Evolutionary conservation across 2,888 invertebrate species (phyloP).

Genomic region (Tethea ocularis): DNA sequence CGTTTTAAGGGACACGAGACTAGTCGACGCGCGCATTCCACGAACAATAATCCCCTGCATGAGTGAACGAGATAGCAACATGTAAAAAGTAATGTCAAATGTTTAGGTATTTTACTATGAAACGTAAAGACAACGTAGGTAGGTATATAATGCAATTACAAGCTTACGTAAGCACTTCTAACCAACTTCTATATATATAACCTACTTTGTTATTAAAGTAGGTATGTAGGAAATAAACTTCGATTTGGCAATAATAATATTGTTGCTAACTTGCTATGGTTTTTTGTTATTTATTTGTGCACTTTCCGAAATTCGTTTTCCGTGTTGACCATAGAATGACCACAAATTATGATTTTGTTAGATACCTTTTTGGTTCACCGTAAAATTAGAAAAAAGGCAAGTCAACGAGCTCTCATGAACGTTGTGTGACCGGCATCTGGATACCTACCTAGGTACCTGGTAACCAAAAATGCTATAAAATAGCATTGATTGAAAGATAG

Average conservation of each 20-base stretch:
- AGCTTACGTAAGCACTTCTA: slow-evolving; percentile 74
- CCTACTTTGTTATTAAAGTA: slow-evolving; percentile 59
- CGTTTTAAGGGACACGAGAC: slow-evolving; percentile 64
- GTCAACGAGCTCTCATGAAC: too few species aligned
- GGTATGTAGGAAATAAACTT: slow-evolving; percentile 8
- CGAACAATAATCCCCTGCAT: slow-evolving; percentile 72
- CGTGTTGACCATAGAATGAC: too few species aligned
- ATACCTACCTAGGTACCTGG: background rate
- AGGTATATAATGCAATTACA: slow-evolving; percentile 78
- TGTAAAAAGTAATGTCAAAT: slow-evolving; percentile 81
- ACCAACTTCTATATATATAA: slow-evolving; percentile 16
- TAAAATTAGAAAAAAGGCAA: background rate
- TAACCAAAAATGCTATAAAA: background rate
- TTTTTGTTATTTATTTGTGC: background rate
- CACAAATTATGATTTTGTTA: too few species aligned
- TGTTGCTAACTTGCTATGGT: background rate
- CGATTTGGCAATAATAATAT: slow-evolving; percentile 19
- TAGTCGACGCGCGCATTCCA: slow-evolving; percentile 82
- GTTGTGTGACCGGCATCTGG: too few species aligned
- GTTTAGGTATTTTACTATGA: slow-evolving; percentile 81
- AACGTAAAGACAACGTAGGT: slow-evolving; percentile 73
- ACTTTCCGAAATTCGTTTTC: too few species aligned
- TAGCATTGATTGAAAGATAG: too few species aligned
- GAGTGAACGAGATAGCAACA: slow-evolving; percentile 72
- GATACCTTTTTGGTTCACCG: background rate